phyloP scores from a whole-genome alignment of 2,888 invertebrate species.

The Latheticus oryzae region DNA sequence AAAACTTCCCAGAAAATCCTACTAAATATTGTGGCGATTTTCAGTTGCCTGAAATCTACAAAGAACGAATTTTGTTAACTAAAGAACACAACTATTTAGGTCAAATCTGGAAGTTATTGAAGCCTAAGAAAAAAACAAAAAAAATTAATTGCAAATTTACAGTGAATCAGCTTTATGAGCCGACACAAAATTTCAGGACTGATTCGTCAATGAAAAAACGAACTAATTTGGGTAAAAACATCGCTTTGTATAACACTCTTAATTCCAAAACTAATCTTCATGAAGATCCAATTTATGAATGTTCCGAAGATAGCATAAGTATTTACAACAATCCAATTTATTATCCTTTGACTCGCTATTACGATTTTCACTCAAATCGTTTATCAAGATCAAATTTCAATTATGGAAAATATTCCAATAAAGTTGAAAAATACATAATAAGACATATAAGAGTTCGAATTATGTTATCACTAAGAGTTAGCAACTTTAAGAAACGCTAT shows the following conservation, averaged over 20 bases:
- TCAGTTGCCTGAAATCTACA: constrained; percentile 56
- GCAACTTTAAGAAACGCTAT: constrained; percentile 66
- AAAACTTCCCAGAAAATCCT: constrained; percentile 56
- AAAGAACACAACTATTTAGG: constrained; percentile 44
- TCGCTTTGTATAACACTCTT: constrained; percentile 57
- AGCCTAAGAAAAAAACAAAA: constrained; percentile 45
- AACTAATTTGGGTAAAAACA: constrained; percentile 52
- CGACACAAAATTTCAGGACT: constrained; percentile 1
- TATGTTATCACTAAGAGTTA: constrained; percentile 75
- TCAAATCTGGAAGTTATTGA: constrained; percentile 52
- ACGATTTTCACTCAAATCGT: constrained; percentile 50
- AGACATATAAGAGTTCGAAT: constrained; percentile 75
- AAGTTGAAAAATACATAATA: constrained; percentile 71
- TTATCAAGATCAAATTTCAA: constrained; percentile 22
- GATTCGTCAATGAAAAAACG: constrained; percentile 38
- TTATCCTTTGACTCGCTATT: constrained; percentile 46
- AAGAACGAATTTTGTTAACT: constrained; percentile 52
- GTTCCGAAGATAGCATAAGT: constrained; percentile 62
- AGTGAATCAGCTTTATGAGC: constrained; percentile 54
- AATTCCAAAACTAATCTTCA: constrained; percentile 61
- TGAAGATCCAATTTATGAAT: constrained; percentile 64
- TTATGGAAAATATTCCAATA: constrained; percentile 26
- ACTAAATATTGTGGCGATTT: constrained; percentile 44
- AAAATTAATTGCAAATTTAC: constrained; percentile 54
- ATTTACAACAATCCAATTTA: constrained; percentile 63